A percentile compares a stretch with the other conserved stretches of the same genome.
Evolutionary conservation across 30 jellyfish, hydroid and myxozoan genomes (phyloP).

Genomic region (Mastigias papua): DNA sequence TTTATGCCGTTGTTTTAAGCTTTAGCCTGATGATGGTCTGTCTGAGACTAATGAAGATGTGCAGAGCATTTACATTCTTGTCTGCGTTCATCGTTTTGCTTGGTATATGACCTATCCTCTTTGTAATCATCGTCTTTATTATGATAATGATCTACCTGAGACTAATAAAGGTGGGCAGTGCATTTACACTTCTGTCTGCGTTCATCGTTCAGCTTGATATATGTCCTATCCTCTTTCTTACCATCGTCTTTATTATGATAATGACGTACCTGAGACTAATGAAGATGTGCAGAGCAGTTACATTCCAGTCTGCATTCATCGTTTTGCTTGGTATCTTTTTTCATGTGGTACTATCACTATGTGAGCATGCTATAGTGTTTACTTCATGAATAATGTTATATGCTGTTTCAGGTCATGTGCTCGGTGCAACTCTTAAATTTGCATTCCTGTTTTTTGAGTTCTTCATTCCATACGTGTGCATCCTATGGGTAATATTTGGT

Average conservation of each 20-base stretch:
- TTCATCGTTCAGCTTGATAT: slow-evolving; percentile 67
- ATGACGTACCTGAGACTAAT: slow-evolving; percentile 71
- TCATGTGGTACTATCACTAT: too few relatives aligned
- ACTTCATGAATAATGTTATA: too few relatives aligned
- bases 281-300: slow-evolving; percentile 74
- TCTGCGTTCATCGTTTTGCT: slow-evolving; percentile 71
- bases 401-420: slow-evolving; percentile 65
- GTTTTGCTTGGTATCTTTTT: slow-evolving; percentile 67
- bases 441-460: slow-evolving; percentile 78
- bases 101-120: slow-evolving; percentile 40
- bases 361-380: too few relatives aligned
- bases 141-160: slow-evolving; percentile 76
- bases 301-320: slow-evolving; percentile 73
- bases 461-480: slow-evolving; percentile 75
- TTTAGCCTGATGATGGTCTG: slow-evolving; percentile 75
- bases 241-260: slow-evolving; percentile 52
- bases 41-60: slow-evolving; percentile 71
- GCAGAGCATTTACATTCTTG: slow-evolving; percentile 71
- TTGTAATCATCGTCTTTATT: slow-evolving; percentile 2
- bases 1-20: slow-evolving; percentile 12
- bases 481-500: slow-evolving; percentile 64
- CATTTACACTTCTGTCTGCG: slow-evolving; percentile 69
- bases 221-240: neutral
- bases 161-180: slow-evolving; percentile 73
- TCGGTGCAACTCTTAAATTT: slow-evolving; percentile 70